Evolutionary conservation across 2,888 invertebrate species (phyloP).

Genomic region (Macrostomum cliftonense): DNA sequence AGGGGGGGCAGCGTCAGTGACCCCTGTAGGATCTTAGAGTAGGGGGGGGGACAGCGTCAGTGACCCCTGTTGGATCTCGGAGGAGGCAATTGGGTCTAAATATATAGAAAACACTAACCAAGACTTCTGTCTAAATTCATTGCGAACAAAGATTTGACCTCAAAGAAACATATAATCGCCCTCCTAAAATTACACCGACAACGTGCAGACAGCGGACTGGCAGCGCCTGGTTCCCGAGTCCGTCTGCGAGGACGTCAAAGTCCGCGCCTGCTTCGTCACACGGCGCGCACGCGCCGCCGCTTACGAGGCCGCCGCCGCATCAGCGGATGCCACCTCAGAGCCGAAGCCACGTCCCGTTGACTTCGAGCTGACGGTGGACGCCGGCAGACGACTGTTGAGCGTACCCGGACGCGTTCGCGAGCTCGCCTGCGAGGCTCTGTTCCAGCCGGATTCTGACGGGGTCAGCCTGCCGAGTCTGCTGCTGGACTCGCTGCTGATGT

Average conservation of each 20-base stretch:
- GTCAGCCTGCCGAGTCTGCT: conserved; percentile 64
- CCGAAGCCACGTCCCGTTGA: conserved; percentile 1
- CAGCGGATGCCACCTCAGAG: neutral
- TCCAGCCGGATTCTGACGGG: conserved; percentile 62
- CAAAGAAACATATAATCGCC: too few relatives aligned
- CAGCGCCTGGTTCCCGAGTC: neutral
- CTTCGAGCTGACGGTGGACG: conserved; percentile 6
- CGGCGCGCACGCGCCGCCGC: conserved; percentile 48
- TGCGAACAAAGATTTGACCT: too few relatives aligned
- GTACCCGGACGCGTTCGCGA: conserved; percentile 44
- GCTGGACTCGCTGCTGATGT: conserved; percentile 53
- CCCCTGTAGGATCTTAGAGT: too few relatives aligned
- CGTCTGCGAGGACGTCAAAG: conserved; percentile 26
- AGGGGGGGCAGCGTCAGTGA: too few relatives aligned
- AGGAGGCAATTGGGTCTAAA: too few relatives aligned
- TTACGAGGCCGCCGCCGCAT: neutral
- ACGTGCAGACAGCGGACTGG: too few relatives aligned
- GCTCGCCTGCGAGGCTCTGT: conserved; percentile 61
- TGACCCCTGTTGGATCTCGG: too few relatives aligned
- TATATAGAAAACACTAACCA: too few relatives aligned
- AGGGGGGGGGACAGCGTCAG: too few relatives aligned
- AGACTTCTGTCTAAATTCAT: too few relatives aligned
- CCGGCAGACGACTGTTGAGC: neutral
- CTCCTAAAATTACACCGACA: too few relatives aligned
- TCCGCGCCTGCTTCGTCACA: conserved; percentile 70